These are phyloP conservation scores for Poeciliopsis retropinna DNA, from an alignment of 2,113 vertebrate genomes.

Conservation along the genomic window DNA sequence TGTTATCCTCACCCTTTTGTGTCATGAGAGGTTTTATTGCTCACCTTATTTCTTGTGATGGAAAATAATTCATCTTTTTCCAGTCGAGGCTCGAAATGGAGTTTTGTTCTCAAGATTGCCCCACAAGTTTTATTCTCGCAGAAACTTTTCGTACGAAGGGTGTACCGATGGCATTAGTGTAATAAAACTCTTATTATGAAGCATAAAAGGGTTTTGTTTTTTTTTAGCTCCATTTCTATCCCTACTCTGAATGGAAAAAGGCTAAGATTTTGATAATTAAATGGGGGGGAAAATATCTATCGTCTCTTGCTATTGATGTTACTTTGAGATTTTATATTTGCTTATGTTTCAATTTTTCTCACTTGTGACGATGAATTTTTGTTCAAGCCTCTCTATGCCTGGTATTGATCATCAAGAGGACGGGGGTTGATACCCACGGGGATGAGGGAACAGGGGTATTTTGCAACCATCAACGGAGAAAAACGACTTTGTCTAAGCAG, in stretches of 20 bases:
- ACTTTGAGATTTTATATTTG: conserved; percentile 10
- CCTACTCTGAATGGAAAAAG: neutral
- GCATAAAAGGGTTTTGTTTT: neutral
- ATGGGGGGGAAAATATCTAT: conserved; percentile 20
- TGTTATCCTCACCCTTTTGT: conserved; percentile 86
- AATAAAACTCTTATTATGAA: neutral
- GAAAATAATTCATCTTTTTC: conserved; percentile 92
- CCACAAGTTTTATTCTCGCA: conserved; percentile 14
- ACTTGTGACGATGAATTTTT: conserved; percentile 74
- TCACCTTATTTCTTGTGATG: conserved; percentile 81
- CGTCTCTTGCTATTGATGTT: conserved; percentile 27
- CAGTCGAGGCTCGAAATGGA: conserved; percentile 81
- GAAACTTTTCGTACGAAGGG: conserved; percentile 28
- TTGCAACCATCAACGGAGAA: conserved; percentile 76
- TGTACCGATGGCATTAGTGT: neutral
- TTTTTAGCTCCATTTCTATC: neutral
- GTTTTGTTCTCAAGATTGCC: conserved; percentile 68
- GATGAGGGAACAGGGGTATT: conserved; percentile 66
- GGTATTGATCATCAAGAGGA: conserved; percentile 78
- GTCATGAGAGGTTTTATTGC: conserved; percentile 89
- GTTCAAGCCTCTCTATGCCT: conserved; percentile 72
- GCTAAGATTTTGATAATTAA: conserved; percentile 17
- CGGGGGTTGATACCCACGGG: conserved; percentile 76
- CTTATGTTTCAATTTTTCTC: conserved; percentile 43
- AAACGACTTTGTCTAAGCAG: conserved; percentile 71